A percentile compares a stretch with the other conserved stretches of the same genome.
These are phyloP conservation scores for Plebejus anna DNA, from an alignment of 2,888 invertebrate species.

Conservation along the genomic window DNA sequence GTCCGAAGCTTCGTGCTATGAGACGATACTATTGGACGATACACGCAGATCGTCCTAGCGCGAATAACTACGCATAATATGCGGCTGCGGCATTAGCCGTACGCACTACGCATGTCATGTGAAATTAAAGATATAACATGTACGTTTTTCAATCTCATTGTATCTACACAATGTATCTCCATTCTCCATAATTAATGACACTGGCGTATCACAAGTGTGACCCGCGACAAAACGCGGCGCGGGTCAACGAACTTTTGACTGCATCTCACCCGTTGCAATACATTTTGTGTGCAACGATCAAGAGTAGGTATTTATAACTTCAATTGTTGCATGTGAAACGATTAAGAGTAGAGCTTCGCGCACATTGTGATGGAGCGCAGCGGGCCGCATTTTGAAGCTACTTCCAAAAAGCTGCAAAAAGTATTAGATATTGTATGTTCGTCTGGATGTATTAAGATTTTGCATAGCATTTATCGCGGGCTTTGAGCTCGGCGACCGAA, in stretches of 20 bases:
- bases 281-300: slow-evolving; percentile 31
- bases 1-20: no score
- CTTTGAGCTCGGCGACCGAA: no score
- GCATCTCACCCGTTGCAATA: slow-evolving; percentile 37
- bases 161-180: neutral
- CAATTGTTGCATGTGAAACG: slow-evolving; percentile 24
- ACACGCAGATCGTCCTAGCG: no score
- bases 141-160: slow-evolving; percentile 19
- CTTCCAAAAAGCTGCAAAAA: no score
- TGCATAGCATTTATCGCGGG: no score
- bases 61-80: no score
- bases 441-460: no score
- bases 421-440: no score
- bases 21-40: no score
- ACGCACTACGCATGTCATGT: neutral
- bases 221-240: slow-evolving; percentile 37
- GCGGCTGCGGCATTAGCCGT: neutral
- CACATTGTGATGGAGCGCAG: neutral
- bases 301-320: slow-evolving; percentile 18
- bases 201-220: slow-evolving; percentile 27
- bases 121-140: neutral
- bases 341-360: slow-evolving; percentile 1
- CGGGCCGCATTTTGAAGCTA: no score
- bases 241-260: slow-evolving; percentile 36
- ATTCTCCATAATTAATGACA: slow-evolving; percentile 26